These are phyloP conservation scores for Athalia rosae DNA, from an alignment of 2,888 invertebrate genomes.

Conservation along the genomic window DNA sequence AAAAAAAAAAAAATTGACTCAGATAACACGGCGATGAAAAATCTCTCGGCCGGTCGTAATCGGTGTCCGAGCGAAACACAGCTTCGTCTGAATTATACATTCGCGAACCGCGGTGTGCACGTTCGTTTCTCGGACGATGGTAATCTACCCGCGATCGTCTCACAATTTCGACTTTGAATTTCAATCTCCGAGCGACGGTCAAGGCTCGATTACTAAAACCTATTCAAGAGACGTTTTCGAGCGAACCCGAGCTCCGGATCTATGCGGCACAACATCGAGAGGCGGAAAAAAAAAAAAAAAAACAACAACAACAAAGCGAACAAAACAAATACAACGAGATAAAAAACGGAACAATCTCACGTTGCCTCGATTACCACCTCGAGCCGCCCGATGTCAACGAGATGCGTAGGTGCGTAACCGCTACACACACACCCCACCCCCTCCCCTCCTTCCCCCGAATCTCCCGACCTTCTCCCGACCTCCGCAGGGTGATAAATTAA, in stretches of 20 bases:
- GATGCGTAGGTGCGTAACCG: neutral
- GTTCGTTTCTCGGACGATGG: slow-evolving; percentile 47
- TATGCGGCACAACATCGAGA: neutral
- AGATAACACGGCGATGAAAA: neutral
- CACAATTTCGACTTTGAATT: slow-evolving; percentile 63
- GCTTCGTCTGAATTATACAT: slow-evolving; percentile 63
- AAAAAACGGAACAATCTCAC: slow-evolving; percentile 4
- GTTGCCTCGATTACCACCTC: neutral
- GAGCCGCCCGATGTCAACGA: too few relatives aligned
- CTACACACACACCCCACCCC: too few relatives aligned
- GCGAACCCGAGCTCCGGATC: neutral
- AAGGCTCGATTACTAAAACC: slow-evolving; percentile 54
- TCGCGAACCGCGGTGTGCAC: slow-evolving; percentile 51
- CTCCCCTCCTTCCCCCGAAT: too few relatives aligned
- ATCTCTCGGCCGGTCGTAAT: slow-evolving; percentile 8
- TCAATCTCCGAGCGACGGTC: slow-evolving; percentile 58
- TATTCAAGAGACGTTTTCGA: slow-evolving; percentile 39
- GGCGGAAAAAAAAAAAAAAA: neutral
- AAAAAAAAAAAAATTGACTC: too few relatives aligned
- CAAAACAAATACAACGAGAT: neutral
- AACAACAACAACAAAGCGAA: neutral
- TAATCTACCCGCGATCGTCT: slow-evolving; percentile 57
- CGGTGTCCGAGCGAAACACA: slow-evolving; percentile 5
- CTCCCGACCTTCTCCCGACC: slow-evolving; percentile 7
- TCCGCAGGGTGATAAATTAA: slow-evolving; percentile 3